Conservation (phyloP, 2,797 vertebrate species). For the Poeciliopsis turneri region DNA sequence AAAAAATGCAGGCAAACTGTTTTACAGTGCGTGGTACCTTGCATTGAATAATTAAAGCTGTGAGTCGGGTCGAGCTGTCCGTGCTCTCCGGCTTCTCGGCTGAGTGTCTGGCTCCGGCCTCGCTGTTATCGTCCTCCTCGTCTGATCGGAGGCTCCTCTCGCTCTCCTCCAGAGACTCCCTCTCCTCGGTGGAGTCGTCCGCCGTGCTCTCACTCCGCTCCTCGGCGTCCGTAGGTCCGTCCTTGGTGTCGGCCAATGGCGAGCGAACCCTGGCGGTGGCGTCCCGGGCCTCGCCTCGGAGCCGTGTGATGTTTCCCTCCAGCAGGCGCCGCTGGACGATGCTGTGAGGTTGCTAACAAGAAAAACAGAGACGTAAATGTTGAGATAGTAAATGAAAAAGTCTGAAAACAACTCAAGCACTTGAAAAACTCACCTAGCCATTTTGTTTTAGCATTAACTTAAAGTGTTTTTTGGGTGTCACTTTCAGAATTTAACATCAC, state of each 20-base stretch:
- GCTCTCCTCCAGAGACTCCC: slow-evolving; percentile 82
- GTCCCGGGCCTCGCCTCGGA: slow-evolving; percentile 78
- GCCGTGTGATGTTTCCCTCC: slow-evolving; percentile 86
- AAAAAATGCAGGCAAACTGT: background rate
- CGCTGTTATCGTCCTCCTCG: slow-evolving; percentile 76
- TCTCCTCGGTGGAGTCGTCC: slow-evolving; percentile 80
- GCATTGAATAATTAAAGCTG: slow-evolving; percentile 80
- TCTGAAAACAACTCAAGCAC: too few relatives aligned
- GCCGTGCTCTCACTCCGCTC: slow-evolving; percentile 83
- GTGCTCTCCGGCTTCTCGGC: slow-evolving; percentile 55
- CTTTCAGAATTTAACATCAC: too few relatives aligned
- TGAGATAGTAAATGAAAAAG: background rate
- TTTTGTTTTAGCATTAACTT: too few relatives aligned
- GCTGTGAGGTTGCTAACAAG: slow-evolving; percentile 89
- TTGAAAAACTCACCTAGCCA: too few relatives aligned
- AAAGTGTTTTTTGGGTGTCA: too few relatives aligned
- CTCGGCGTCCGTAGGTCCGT: slow-evolving; percentile 67
- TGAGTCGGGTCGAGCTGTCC: slow-evolving; percentile 50
- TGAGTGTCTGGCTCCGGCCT: slow-evolving; percentile 57
- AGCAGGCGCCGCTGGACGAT: slow-evolving; percentile 92
- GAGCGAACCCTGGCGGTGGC: slow-evolving; percentile 68
- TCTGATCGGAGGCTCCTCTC: slow-evolving; percentile 82
- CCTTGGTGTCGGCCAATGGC: slow-evolving; percentile 79
- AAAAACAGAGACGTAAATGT: slow-evolving; percentile 7
- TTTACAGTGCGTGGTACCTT: slow-evolving; percentile 70